Base-by-base conservation (phyloP, 1,140 invertebrate genomes). In the Conus ventricosus region DNA sequence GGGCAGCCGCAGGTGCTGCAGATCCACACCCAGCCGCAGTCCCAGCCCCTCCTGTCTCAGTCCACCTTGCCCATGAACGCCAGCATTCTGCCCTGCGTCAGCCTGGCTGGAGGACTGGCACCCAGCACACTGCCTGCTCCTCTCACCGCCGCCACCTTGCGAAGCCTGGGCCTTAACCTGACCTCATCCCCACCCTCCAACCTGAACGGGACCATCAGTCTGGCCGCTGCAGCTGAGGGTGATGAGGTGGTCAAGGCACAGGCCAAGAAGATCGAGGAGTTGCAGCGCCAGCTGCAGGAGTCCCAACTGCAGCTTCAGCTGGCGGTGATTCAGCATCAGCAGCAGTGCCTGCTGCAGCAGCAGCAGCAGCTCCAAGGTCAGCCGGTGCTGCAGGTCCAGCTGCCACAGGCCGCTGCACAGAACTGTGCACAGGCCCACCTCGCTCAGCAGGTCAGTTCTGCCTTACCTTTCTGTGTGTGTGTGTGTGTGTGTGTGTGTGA, bases 251-350 rank as follows among this genome's bases (percentile, higher is more conserved):
- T 91, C 67, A 75, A 88, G 51, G 89, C 90, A 4, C 90, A 91
- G 82, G 89, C 89, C 67, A 90, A 90, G 67, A 89, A 97, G 93
- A 99, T 99, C 75, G 97, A 98, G 92, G 97, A 98, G 90, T 95
- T 99, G 67, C 97, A 99, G 93, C 95, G 97, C 5, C 97, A 99
- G 91, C 93, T 99, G 78, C 93, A 95, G 76, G 92, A 91, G 82
- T 95, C 94, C 25, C 89, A 92, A 78, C 90, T 94, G 54, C 90
- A 93, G 78, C 90, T 94, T 55, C 88, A 92, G 71, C 90, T 93
- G 23, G 91, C 93, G 87, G 78, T 88, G 25, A 90, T 93, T 55
- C 90, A 91, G 84, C 89, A 92, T 25, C 90, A 92, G 86, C 90
- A 90, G 39, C 80, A 91, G 78, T 90, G 89, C 53, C 85, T 87